These are phyloP conservation scores for Phyllotreta striolata DNA, from an alignment of 2,888 invertebrate genomes.

Conservation along the genomic window DNA sequence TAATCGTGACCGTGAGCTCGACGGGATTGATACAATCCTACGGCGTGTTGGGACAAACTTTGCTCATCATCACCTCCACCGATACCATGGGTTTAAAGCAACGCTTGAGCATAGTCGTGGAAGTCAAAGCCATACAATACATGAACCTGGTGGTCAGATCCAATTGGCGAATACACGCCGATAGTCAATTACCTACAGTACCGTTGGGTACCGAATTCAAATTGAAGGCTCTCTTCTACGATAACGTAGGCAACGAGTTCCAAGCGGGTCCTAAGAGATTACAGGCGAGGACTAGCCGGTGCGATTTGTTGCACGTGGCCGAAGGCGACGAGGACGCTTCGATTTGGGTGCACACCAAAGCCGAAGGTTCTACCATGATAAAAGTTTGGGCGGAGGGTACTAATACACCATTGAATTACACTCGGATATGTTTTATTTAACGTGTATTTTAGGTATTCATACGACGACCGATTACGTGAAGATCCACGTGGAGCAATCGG, in stretches of 20 bases:
- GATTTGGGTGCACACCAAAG: constrained; percentile 60
- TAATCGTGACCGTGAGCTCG: constrained; percentile 53
- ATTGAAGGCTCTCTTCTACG: constrained; percentile 64
- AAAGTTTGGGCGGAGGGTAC: constrained; percentile 62
- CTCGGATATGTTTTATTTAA: too few relatives aligned
- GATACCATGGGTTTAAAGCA: constrained; percentile 66
- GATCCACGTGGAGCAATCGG: constrained; percentile 57
- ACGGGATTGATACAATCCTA: constrained; percentile 56
- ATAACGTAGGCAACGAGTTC: constrained; percentile 66
- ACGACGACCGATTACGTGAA: constrained; percentile 60
- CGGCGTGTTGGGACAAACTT: constrained; percentile 57
- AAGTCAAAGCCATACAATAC: constrained; percentile 63
- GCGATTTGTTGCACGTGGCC: constrained; percentile 58
- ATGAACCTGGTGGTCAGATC: constrained; percentile 58
- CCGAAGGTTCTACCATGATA: constrained; percentile 63
- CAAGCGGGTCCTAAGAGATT: constrained; percentile 63
- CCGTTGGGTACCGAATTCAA: constrained; percentile 65
- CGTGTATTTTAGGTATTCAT: constrained; percentile 43
- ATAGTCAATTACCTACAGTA: constrained; percentile 51
- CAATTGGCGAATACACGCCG: constrained; percentile 54
- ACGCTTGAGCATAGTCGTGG: constrained; percentile 62
- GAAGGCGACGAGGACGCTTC: constrained; percentile 62
- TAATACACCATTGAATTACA: too few relatives aligned
- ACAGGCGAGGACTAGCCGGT: constrained; percentile 63
- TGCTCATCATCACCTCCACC: constrained; percentile 61